Conservation (phyloP, 1,140 invertebrate genomes). For the Drosophila pseudoananassae region DNA sequence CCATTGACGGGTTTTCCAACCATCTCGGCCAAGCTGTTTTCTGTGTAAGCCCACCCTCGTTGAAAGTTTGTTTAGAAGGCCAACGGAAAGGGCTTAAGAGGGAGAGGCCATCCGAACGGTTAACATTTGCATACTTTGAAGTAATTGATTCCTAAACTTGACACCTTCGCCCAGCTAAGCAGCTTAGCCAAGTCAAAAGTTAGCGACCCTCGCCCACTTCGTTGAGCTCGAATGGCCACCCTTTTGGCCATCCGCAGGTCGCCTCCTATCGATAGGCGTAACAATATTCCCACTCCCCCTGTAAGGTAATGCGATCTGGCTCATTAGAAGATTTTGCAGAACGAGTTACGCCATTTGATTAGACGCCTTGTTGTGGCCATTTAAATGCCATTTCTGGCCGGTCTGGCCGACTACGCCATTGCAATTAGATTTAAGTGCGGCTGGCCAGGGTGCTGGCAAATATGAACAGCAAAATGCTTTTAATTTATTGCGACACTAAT, state of each 20-base stretch:
- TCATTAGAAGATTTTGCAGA: conserved; percentile 70
- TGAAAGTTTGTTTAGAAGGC: conserved; percentile 20
- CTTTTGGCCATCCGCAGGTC: not conserved
- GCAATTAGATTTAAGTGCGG: conserved; percentile 79
- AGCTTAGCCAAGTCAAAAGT: conserved; percentile 58
- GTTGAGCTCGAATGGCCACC: conserved; percentile 21
- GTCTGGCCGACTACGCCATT: conserved; percentile 20
- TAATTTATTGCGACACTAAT: conserved; percentile 82
- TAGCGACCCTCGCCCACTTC: conserved; percentile 21
- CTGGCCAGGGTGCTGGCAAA: conserved; percentile 49
- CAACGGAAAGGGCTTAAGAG: not conserved
- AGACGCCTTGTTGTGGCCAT: conserved; percentile 50
- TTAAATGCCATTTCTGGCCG: conserved; percentile 50
- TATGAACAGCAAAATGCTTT: conserved; percentile 81
- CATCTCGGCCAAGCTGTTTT: not conserved
- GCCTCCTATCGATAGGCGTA: conserved; percentile 20
- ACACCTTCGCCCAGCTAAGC: conserved; percentile 72
- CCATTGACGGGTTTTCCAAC: conserved; percentile 1
- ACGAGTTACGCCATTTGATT: conserved; percentile 61
- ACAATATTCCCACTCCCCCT: conserved; percentile 33
- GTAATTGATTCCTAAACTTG: conserved; percentile 82
- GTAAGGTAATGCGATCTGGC: conserved; percentile 61
- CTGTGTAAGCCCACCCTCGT: not conserved
- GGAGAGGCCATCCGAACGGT: conserved; percentile 1
- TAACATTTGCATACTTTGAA: conserved; percentile 47